Evolutionary conservation across 2,797 vertebrate genomes (phyloP).

Genomic region (Acanthurus lineatus): DNA sequence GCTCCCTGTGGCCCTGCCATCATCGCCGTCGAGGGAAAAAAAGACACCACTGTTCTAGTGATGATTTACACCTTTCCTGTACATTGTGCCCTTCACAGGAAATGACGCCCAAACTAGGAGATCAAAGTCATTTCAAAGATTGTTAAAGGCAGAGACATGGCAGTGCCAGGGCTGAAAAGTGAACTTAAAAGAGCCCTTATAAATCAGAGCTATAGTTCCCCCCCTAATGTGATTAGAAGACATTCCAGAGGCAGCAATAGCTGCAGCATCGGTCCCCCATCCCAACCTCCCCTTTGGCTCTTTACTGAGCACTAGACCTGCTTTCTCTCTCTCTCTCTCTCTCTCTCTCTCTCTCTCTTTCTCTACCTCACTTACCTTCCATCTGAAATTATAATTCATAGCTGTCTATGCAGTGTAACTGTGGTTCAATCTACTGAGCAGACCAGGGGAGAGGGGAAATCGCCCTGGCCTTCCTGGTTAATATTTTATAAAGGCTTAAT

Average conservation of each 20-base stretch:
- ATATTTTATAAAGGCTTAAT: slow-evolving; percentile 89
- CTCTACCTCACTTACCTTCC: slow-evolving; percentile 47
- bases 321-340: slow-evolving; percentile 3
- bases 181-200: slow-evolving; percentile 81
- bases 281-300: slow-evolving; percentile 76
- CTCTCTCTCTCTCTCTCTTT: slow-evolving; percentile 35
- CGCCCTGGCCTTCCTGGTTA: slow-evolving; percentile 78
- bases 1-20: slow-evolving; percentile 45
- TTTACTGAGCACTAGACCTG: slow-evolving; percentile 66
- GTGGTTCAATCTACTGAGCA: slow-evolving; percentile 78
- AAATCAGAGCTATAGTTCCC: slow-evolving; percentile 79
- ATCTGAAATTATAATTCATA: slow-evolving; percentile 80
- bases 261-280: slow-evolving; percentile 66
- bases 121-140: slow-evolving; percentile 80
- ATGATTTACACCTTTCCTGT: slow-evolving; percentile 77
- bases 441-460: slow-evolving; percentile 76
- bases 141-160: slow-evolving; percentile 76
- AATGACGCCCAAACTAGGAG: slow-evolving; percentile 75
- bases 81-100: slow-evolving; percentile 74
- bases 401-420: slow-evolving; percentile 68
- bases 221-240: slow-evolving; percentile 82
- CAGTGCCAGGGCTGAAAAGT: slow-evolving; percentile 67
- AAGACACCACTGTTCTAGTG: slow-evolving; percentile 43
- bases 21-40: slow-evolving; percentile 42
- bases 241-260: slow-evolving; percentile 70